Evolutionary conservation across 1,140 invertebrate species (phyloP), one percentile per base, ranked within the genome.

Genomic region (Drosophila repletoides): DNA sequence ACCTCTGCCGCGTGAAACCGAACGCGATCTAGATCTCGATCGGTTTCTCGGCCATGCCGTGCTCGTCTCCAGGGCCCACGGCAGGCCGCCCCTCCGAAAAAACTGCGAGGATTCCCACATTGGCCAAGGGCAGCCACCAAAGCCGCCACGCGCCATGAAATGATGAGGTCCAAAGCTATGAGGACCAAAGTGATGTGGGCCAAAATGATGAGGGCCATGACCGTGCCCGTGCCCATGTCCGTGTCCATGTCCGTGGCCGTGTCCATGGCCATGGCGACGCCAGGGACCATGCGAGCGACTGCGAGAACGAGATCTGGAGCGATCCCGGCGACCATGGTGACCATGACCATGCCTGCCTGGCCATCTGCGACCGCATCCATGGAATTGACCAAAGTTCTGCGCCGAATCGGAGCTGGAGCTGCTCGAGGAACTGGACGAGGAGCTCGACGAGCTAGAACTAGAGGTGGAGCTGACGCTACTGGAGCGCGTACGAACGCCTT

Each of bases 71-170:
- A 24, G 53, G 69, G 55, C 59, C 69, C 73, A 66, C 79, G 77
- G 77, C 40, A 83, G 73, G 69, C 77, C 77, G 63, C 36, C 38
- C 29, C 38, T 52, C 60, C 65, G 77, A 83, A 83, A 83, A 83
- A 83, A 83, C 77, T 70, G 68, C 10, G 41, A 22, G n/a, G 38
- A 56, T 12, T 61, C 69, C 22, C 45, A 53, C 24, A 48, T 41
- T 1, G 58, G 34, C 34, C 63, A 77, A 7, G 56, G 34, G 9
- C 14, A 34, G 5, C 53, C 26, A 14, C 21, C 21, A 22, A 72
- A 52, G 55, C 28, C 12, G 22, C 29, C 1, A 6, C n/a, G 66
- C 7, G 28, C 53, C 38, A 17, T 43, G 26, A 64, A 69, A 7
- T 28, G 22, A 10, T 58, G 51, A 0, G 53, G 45, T 1, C 51